Evolutionary conservation across 2,113 vertebrate species (phyloP), one percentile per base, ranked within the genome.

Genomic region (Centropristis striata): DNA sequence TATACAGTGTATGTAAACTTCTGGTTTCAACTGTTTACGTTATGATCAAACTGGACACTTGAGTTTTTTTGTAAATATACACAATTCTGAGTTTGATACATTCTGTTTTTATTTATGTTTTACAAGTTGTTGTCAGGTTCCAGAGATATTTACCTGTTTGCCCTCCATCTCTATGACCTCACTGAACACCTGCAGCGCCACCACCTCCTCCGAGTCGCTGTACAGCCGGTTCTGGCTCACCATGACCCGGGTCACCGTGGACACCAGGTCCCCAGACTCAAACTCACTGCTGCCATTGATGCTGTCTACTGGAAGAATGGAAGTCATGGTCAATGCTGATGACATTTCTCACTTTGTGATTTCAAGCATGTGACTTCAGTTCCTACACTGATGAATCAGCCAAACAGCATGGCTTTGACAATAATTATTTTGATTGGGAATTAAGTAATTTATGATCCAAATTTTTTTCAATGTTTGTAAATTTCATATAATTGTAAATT

Each of bases 151-250:
- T 92, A 98, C 97, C 95, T 97, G 93, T 87, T 94, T 95, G 60
- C 96, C 96, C 59, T 97, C 97, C 88, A 98, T 86, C 90, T 97
- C 96, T 28, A 97, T 97, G 47, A 98, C 95, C 90, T 98, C 96
- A 87, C 97, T 97, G 90, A 97, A 93, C 59, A 98, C 95, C 88
- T 97, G 95, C 57, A 96, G 93, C 44, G 94, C 90, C 87, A 97
- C 90, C 81, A 95, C 94, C 42, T 94, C 92, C 49, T 93, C 94
- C 1, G 94, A 94, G 80, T 94, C 95, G 70, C 95, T 96, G 83
- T 96, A 95, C 79, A 97, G 87, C 37, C 95, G 95, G 91, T 96
- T 96, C 76, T 96, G 93, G 0, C 94, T 96, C 90, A 98, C 94
- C 95, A 99, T 97, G 87, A 99, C 94, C 51, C 98, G 96, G 71